These are phyloP conservation scores for Trididemnum nubilum DNA, from an alignment of 23 tunicate genomes.

Conservation along the genomic window DNA sequence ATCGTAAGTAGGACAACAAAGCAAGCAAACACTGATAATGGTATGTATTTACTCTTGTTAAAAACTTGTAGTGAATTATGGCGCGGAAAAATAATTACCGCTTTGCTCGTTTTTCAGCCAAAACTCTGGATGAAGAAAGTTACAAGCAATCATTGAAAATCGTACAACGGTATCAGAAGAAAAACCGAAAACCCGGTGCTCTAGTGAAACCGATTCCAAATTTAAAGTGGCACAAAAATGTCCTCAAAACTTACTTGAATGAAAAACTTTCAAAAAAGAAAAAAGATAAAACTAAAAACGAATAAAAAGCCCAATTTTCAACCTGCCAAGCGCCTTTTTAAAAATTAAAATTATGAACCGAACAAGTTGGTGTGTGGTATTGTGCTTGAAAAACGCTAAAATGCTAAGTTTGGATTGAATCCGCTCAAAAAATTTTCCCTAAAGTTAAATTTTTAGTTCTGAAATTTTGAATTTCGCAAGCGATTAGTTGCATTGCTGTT, in stretches of 20 bases:
- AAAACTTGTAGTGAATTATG: no score
- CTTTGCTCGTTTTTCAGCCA: neutral
- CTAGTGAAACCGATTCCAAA: constrained; percentile 66
- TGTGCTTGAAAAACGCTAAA: no score
- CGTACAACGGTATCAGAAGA: constrained; percentile 68
- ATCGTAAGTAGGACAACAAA: no score
- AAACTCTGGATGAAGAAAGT: constrained; percentile 14
- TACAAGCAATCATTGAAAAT: constrained; percentile 42
- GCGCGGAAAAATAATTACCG: no score
- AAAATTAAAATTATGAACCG: neutral
- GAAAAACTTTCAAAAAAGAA: neutral
- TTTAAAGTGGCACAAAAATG: constrained; percentile 20
- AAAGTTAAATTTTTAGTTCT: no score
- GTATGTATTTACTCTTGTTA: no score
- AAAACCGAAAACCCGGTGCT: constrained; percentile 82
- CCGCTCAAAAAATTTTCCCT: no score
- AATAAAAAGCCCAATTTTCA: neutral
- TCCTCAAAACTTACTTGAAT: neutral
- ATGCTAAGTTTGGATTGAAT: no score
- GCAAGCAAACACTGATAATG: no score
- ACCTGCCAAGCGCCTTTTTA: no score
- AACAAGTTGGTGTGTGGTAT: neutral
- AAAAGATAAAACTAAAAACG: neutral
- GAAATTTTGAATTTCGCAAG: no score
- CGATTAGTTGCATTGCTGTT: no score